Base-by-base conservation (phyloP, 1,140 invertebrate genomes). In the Pinna nobilis region DNA sequence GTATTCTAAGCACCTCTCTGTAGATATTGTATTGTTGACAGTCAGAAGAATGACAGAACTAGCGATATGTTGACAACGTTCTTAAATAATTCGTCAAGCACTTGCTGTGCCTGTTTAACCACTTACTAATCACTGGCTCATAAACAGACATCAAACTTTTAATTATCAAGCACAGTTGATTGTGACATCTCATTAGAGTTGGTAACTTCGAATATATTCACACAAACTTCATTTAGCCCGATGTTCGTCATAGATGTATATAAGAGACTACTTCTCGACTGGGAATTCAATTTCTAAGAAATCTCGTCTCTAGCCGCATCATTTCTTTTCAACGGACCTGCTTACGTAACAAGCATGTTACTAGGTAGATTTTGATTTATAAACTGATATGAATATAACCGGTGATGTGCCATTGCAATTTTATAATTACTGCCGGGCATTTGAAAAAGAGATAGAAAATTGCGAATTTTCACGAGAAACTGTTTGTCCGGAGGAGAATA, bases 371-470 rank as follows among this genome's bases (percentile, higher is more conserved):
- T 59, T 33, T 25, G 33, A 20, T n/a, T 59, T 18, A n/a, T 33
- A n/a, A 32, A 18, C 23, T 59, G 49, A 63, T 47, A 75, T 75
- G 73, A 67, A 69, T 32, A 28, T 60, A 25, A 11, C 60, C 23
- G 49, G 61, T 51, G 67, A 69, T 33, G 65, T 75, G 49, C 73
- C 73, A n/a, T n/a, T 70, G 9, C 60, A 78, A 47, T 78, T 81
- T 75, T 70, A 76, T 23, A 78, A 77, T 28, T 81, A 76, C 28
- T 81, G 76, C 63, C 61, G 76, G 37, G 72, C 68, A 30, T 76
- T 81, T 57, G 76, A 81, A 61, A 72, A 78, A 30, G 76, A 81
- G 53, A 47, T 78, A 3, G 73, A 60, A 55, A 61, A 69, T 49
- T 61, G 15, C 39, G 66, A 59, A 41, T 18, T 37, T 39, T 69